phyloP scores from a whole-genome alignment of 2,797 vertebrate species.

The Garrulus glandarius region DNA sequence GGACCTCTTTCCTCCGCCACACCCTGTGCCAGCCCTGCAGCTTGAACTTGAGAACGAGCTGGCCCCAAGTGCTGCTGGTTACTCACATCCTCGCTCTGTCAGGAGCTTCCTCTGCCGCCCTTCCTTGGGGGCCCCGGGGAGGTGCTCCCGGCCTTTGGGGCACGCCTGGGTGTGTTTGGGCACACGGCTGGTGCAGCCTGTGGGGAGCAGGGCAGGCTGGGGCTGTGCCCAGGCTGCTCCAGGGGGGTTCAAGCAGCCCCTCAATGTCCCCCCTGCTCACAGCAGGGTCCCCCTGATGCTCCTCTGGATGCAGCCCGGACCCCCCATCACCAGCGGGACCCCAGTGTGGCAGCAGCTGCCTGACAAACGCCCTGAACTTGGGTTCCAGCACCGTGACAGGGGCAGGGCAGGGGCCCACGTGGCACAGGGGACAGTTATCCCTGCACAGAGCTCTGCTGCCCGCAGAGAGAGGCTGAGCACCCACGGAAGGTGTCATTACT shows the following conservation, averaged over 20 bases:
- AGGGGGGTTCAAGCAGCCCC: background rate
- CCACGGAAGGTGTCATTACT: background rate
- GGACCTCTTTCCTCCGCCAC: background rate
- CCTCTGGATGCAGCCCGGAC: background rate
- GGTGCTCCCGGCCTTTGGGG: background rate
- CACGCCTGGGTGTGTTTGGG: background rate
- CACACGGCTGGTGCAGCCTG: background rate
- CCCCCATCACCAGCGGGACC: accelerated
- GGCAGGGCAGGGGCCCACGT: background rate
- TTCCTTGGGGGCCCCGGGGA: background rate
- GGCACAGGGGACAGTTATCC: background rate
- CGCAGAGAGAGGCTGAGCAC: background rate
- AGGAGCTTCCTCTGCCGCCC: background rate
- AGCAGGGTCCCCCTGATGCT: background rate
- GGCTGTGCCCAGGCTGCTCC: background rate
- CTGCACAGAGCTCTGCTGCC: background rate
- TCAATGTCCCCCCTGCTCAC: background rate
- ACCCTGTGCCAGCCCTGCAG: background rate
- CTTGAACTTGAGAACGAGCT: accelerated
- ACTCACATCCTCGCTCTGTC: background rate
- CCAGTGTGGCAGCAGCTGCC: accelerated
- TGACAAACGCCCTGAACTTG: accelerated
- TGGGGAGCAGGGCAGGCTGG: background rate
- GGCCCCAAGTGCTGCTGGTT: accelerated
- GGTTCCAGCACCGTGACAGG: accelerated